Evolutionary conservation across 2,113 vertebrate species (phyloP).

Genomic region (Chrysemys picta): DNA sequence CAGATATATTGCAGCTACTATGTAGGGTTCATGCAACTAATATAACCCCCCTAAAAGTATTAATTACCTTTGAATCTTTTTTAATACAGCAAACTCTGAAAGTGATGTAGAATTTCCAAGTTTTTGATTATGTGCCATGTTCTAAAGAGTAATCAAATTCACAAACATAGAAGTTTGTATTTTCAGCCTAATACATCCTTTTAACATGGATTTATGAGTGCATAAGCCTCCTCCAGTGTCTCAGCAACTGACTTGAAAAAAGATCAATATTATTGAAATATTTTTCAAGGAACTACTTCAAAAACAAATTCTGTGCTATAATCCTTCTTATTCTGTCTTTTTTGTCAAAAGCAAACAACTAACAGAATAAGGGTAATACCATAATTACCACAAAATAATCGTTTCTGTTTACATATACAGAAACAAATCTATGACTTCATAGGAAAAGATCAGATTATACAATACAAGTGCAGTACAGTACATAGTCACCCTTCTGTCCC

Average conservation of each 20-base stretch:
- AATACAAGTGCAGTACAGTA: background rate
- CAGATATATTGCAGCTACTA: fast-evolving
- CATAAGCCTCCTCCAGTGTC: background rate
- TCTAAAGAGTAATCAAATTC: background rate
- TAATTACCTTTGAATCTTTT: background rate
- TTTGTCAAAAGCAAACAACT: background rate
- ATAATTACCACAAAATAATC: background rate
- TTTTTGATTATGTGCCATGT: background rate
- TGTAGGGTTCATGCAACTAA: background rate
- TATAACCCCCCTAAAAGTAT: background rate
- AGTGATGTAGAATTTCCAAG: background rate
- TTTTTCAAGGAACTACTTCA: background rate
- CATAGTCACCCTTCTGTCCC: background rate
- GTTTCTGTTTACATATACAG: background rate
- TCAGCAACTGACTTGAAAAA: background rate
- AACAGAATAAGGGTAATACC: background rate
- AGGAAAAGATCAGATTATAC: background rate
- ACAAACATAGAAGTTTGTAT: background rate
- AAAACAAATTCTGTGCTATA: background rate
- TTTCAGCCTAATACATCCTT: background rate
- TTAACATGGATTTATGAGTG: background rate
- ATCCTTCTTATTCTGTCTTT: background rate
- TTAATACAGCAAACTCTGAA: background rate
- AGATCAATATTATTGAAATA: background rate
- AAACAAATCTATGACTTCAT: background rate